A percentile compares a stretch with the other conserved stretches of the same genome.
These are phyloP conservation scores for Brachionus angularis DNA, from an alignment of 1,140 invertebrate genomes.

Conservation along the genomic window DNA sequence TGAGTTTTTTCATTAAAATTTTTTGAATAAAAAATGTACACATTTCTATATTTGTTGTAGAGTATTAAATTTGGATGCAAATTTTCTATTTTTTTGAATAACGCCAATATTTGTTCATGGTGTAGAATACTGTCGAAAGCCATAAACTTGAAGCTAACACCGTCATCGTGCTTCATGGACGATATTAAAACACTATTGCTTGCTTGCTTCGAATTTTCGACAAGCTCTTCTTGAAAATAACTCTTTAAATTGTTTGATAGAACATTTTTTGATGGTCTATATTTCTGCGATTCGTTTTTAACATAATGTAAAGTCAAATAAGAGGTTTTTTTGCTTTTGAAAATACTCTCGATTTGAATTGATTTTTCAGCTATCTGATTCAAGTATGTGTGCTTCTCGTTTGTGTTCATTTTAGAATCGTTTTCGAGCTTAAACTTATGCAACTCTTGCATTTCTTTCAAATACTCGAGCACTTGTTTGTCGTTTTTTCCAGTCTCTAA, in stretches of 20 bases:
- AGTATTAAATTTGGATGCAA: slow-evolving; percentile 24
- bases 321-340: background rate
- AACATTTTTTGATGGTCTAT: slow-evolving; percentile 29
- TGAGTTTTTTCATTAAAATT: too few relatives aligned
- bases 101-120: slow-evolving; percentile 11
- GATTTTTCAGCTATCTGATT: slow-evolving; percentile 5
- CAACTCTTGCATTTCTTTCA: slow-evolving; percentile 26
- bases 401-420: background rate
- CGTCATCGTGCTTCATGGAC: background rate
- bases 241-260: slow-evolving; percentile 3
- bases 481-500: background rate
- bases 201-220: background rate
- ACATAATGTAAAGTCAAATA: slow-evolving; percentile 23
- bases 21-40: slow-evolving; percentile 31
- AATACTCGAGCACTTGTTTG: background rate
- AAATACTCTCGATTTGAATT: slow-evolving; percentile 29
- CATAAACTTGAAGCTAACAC: slow-evolving; percentile 2
- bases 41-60: slow-evolving; percentile 26
- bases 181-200: background rate
- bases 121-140: slow-evolving; percentile 12
- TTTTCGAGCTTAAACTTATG: background rate
- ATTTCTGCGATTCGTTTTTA: slow-evolving; percentile 19
- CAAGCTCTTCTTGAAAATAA: slow-evolving; percentile 13
- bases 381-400: background rate
- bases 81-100: background rate